Evolutionary conservation across 2,797 vertebrate species (phyloP), one percentile per base, ranked within the genome.

Genomic region (Otolemur crassicaudatus): DNA sequence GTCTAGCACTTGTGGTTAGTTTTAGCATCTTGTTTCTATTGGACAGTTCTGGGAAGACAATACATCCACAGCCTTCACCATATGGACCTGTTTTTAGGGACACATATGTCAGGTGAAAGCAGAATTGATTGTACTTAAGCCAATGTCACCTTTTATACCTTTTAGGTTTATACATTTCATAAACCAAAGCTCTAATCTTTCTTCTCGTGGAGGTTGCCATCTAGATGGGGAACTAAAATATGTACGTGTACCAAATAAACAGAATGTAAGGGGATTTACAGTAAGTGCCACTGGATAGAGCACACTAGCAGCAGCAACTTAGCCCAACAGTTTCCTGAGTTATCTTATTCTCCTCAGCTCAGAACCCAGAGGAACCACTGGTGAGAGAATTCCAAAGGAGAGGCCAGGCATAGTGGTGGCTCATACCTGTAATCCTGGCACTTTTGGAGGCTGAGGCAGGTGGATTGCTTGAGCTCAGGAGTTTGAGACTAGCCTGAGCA

Each of bases 81-180:
- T 31, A 67, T 31, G 73, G n/a, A 94, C 17, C 67, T 49, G 6
- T 11, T 94, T 96, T 91, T 63, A 82, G 53, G 77, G 91, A 94
- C 29, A 9, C 31, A 5, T 73, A 9, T 70, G 56, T 11, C 73
- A 83, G 16, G 34, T 73, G 70, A 76, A n/a, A 87, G 25, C 12
- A 95, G 27, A 83, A 43, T 7, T 86, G 49, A 88, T 2, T 46
- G 3, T 27, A n/a, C 29, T 79, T 89, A 69, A 82, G 34, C 23
- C 25, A 77, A 1, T 58, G 6, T 94, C 72, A 61, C 5, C 27
- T 73, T 79, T n/a, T 31, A 67, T n/a, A 31, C 65, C 65, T 67
- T 67, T 67, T n/a, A 67, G 31, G 65, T 67, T 67, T n/a, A 31
- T 27, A 61, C 20, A 23, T 27, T 73, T 87, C 90, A 92, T 73